A percentile compares a stretch with the other conserved stretches of the same genome.
Evolutionary conservation across 1,140 invertebrate genomes (phyloP).

Genomic region (Pinna nobilis): DNA sequence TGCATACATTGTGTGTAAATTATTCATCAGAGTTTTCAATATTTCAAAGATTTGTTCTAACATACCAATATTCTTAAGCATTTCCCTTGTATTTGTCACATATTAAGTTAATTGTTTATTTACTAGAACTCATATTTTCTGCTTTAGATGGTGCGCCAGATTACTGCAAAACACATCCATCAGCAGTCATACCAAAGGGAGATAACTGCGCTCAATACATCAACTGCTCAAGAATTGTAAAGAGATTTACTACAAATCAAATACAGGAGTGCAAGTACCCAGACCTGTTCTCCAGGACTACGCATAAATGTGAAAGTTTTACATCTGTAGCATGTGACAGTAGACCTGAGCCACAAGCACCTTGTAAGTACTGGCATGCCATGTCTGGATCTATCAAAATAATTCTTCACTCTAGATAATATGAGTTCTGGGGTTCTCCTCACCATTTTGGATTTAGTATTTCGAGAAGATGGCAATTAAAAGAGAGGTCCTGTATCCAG

Average conservation of each 20-base stretch:
- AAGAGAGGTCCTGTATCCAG: too few species aligned
- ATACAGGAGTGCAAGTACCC: constrained; percentile 55
- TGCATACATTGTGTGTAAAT: too few species aligned
- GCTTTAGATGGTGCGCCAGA: constrained; percentile 19
- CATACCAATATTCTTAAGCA: too few species aligned
- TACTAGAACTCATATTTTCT: too few species aligned
- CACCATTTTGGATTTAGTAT: too few species aligned
- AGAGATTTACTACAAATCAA: constrained; percentile 39
- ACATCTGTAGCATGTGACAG: constrained; percentile 47
- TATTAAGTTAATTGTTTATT: too few species aligned
- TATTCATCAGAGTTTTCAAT: too few species aligned
- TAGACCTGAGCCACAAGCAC: constrained; percentile 52
- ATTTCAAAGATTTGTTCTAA: too few species aligned
- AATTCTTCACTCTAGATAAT: too few species aligned
- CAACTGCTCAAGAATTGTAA: constrained; percentile 49
- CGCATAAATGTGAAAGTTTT: constrained; percentile 50
- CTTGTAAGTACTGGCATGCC: constrained; percentile 50
- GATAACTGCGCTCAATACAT: constrained; percentile 59
- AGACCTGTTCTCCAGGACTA: constrained; percentile 44
- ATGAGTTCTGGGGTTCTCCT: too few species aligned
- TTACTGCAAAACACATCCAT: constrained; percentile 34
- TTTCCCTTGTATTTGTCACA: too few species aligned
- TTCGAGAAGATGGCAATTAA: too few species aligned
- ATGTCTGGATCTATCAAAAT: not conserved
- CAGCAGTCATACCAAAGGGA: constrained; percentile 26